Base-by-base conservation (phyloP, 1,140 invertebrate species). In the Drosophila ohnishii region DNA sequence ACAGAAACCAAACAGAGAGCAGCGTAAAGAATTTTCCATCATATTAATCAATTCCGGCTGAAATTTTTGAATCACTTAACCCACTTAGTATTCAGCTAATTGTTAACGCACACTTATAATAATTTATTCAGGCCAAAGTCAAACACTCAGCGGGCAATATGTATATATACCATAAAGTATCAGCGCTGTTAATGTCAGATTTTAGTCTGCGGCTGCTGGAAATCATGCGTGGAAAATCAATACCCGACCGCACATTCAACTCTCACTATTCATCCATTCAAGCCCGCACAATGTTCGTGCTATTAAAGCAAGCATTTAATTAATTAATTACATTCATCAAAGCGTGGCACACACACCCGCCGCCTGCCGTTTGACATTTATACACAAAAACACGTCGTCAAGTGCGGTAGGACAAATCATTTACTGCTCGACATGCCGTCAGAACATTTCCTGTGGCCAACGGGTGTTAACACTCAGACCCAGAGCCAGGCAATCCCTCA, bases 241-340 rank as follows among this genome's bases (percentile, higher is more conserved):
- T 82, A 61, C 28, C 16, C 32, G 35, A 75, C 60, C 75, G 37
- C 69, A 58, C 37, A 45, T 37, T 50, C 32, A 32, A 53, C 30
- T 42, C 40, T 10, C 45, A 61, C 42, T 60, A 45, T 34, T 59
- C 55, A 61, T 22, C 25, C 34, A 53, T 25, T 32, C 35, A 39
- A 16, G 16, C 44, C 48, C 16, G 16, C 40, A 56, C 60, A 48
- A 61, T 50, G 37, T 62, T 13, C 22, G 45, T 63, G 13, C 51
- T 53, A 64, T 82, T 82, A 78, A 70, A 70, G 56, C 48, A 42
- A 63, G 71, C 75, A 67, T 82, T 66, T 66, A 63, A 66, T 83
- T 75, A 83, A 83, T 82, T 82, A 78, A 83, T 83, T 82, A 64
- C 69, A 62, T 65, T 64, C 63, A 78, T 81, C 74, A 81, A 74